These are phyloP conservation scores for Anodontia alba DNA, from an alignment of 2,888 invertebrate species.

Conservation along the genomic window DNA sequence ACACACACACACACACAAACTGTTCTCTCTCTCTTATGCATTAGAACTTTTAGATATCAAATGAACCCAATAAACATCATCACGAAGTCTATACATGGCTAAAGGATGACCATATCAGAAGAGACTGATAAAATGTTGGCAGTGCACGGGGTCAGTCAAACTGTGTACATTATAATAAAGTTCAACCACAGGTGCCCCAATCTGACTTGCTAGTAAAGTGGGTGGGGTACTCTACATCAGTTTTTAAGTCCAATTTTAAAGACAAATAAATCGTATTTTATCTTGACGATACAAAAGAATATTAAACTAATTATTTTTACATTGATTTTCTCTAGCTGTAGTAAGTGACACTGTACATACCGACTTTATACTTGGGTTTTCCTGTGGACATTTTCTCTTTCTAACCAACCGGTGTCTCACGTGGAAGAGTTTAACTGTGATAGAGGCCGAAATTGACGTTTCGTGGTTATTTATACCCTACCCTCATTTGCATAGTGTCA, in stretches of 20 bases:
- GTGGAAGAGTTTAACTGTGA: slow-evolving; percentile 6
- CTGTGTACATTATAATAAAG: no score
- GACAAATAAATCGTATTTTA: not conserved
- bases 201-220: not conserved
- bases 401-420: slow-evolving; percentile 17
- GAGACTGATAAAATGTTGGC: no score
- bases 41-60: no score
- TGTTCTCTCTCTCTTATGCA: no score
- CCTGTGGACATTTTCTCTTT: slow-evolving; percentile 24
- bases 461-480: slow-evolving; percentile 31
- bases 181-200: not conserved
- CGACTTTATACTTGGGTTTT: slow-evolving; percentile 41
- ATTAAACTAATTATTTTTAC: no score
- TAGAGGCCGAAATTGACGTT: slow-evolving; percentile 25
- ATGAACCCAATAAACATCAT: no score
- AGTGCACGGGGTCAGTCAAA: no score
- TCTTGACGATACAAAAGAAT: no score
- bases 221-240: not conserved
- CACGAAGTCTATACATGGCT: no score
- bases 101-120: no score
- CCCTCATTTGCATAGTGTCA: slow-evolving; percentile 25
- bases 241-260: not conserved
- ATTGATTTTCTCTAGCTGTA: no score
- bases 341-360: slow-evolving; percentile 33
- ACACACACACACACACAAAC: no score